Conservation (phyloP, 1,140 invertebrate genomes). For the Hyles euphorbiae region DNA sequence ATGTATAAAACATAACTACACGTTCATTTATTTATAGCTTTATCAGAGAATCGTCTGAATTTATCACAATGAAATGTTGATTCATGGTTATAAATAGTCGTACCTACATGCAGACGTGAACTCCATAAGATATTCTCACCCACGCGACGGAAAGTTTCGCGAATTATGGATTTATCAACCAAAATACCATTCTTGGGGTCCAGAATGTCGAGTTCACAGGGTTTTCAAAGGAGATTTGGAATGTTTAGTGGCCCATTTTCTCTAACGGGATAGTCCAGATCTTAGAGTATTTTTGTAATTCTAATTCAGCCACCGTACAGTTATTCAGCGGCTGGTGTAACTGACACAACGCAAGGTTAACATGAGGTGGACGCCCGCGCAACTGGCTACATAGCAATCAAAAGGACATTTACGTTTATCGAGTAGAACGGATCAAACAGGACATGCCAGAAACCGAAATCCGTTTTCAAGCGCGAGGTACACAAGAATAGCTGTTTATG, state of each 20-base stretch:
- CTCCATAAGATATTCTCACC: no score
- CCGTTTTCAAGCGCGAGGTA: conserved; percentile 24
- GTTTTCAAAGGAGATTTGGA: not conserved
- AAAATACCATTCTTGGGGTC: no score
- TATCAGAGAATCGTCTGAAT: no score
- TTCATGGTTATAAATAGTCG: no score
- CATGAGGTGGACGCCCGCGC: conserved; percentile 57
- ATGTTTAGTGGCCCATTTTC: not conserved
- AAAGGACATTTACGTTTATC: conserved; percentile 59
- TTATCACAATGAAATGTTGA: no score
- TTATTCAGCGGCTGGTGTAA: conserved; percentile 64
- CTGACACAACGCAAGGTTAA: conserved; percentile 71
- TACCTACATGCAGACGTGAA: no score
- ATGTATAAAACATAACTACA: no score
- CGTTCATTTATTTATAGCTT: no score
- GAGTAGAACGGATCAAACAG: conserved; percentile 39
- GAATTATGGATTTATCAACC: no score
- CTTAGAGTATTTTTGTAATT: conserved; percentile 44
- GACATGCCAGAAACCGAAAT: conserved; percentile 37
- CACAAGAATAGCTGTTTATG: conserved; percentile 24
- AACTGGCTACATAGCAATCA: conserved; percentile 45
- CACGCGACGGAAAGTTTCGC: no score
- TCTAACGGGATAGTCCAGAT: not conserved
- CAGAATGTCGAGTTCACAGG: no score
- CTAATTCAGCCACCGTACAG: conserved; percentile 64